Conservation (phyloP, 2,113 vertebrate genomes). For the Psittacula cyanocephala region DNA sequence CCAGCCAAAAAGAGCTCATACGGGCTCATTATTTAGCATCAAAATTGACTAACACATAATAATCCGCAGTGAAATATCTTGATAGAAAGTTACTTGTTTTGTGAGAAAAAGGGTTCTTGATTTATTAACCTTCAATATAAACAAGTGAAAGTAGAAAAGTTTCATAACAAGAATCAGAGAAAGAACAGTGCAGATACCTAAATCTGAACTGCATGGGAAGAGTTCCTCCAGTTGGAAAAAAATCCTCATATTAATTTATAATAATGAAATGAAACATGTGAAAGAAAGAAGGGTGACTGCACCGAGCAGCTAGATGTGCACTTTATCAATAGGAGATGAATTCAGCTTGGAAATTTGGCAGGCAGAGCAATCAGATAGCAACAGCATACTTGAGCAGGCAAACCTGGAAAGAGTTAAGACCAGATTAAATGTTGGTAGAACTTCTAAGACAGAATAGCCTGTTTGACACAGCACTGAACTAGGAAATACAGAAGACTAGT, state of each 20-base stretch:
- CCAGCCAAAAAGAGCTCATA: not conserved
- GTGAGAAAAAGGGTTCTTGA: not conserved
- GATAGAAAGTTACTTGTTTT: not conserved
- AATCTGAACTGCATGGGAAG: not conserved
- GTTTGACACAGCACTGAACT: not conserved
- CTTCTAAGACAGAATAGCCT: slow-evolving; percentile 20
- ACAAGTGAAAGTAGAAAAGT: not conserved
- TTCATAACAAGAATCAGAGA: not conserved
- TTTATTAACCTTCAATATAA: not conserved
- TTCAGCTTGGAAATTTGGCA: slow-evolving; percentile 53
- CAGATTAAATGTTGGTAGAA: slow-evolving; percentile 31
- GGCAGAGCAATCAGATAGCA: slow-evolving; percentile 34
- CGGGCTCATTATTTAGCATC: not conserved
- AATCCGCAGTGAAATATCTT: not conserved
- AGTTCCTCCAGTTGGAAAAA: not conserved
- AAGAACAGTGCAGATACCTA: not conserved
- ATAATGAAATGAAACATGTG: not conserved
- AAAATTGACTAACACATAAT: not conserved
- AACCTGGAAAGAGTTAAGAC: slow-evolving; percentile 19
- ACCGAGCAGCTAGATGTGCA: not conserved
- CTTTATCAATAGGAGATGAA: slow-evolving; percentile 32
- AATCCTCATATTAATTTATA: not conserved
- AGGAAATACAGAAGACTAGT: too few relatives aligned
- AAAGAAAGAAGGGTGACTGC: not conserved
- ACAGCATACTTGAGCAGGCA: slow-evolving; percentile 39